phyloP scores from a whole-genome alignment of 2,113 vertebrate genomes.

The Callopanchax toddi region DNA sequence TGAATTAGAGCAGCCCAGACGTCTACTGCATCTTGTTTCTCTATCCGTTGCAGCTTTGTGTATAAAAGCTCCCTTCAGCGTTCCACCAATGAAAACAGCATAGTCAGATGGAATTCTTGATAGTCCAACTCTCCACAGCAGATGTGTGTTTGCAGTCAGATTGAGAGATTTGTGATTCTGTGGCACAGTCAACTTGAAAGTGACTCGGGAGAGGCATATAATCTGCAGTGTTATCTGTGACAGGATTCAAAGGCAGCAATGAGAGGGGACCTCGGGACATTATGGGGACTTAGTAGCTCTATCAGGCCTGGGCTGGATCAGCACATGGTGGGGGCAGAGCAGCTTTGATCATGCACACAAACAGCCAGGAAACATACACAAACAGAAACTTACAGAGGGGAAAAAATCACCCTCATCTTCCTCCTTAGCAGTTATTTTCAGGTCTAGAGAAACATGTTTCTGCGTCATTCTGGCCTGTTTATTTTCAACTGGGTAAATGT shows the following conservation, averaged over 20 bases:
- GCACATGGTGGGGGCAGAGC: constrained; percentile 31
- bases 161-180: constrained; percentile 54
- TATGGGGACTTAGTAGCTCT: constrained; percentile 54
- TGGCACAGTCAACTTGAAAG: constrained; percentile 62
- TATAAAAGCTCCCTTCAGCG: constrained; percentile 2
- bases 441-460: too few species aligned
- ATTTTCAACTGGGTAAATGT: too few species aligned
- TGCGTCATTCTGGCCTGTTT: too few species aligned
- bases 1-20: background rate
- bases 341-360: constrained; percentile 46
- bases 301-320: constrained; percentile 49
- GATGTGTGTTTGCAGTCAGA: constrained; percentile 30
- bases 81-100: constrained; percentile 26
- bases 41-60: background rate
- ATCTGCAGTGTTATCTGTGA: constrained; percentile 65
- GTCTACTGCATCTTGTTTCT: background rate
- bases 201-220: constrained; percentile 52
- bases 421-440: too few species aligned
- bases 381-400: constrained; percentile 1
- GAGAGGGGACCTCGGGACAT: constrained; percentile 55
- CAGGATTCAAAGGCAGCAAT: constrained; percentile 58
- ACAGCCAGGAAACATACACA: constrained; percentile 1
- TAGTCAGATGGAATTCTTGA: constrained; percentile 27
- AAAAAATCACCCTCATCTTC: too few species aligned
- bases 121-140: constrained; percentile 19